Evolutionary conservation across 2,797 vertebrate species (phyloP), one percentile per base, ranked within the genome.

Genomic region (Erethizon dorsatum): DNA sequence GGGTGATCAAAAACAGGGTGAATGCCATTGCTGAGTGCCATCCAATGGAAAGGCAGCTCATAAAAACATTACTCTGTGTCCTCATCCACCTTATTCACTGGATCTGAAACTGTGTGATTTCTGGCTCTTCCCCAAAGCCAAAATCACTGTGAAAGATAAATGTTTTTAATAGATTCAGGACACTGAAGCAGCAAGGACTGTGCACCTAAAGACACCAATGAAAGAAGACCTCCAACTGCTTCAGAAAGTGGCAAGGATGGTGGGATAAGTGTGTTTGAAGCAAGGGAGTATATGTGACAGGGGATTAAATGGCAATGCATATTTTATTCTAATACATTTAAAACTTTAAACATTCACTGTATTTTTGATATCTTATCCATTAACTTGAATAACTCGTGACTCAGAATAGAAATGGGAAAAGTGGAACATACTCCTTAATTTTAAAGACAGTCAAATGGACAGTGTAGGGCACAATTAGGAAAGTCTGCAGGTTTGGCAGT

Each of bases 321-420:
- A 47, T 17, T 77, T 47, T 77, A 14, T 77, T 28, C 12, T 47
- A 28, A 31, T 31, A 50, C 50, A 50, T 6, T 73, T 50, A 47
- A 28, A 47, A 47, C 28, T 8, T 77, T 31, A 50, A 77, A 31
- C 26, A 50, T 31, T 77, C 26, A 50, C 12, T 28, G 26, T 77
- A 50, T 47, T 77, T 77, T 47, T 50, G 45, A 77, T 47, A 28
- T 26, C 24, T 47, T 47, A 28, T 50, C 2, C 24, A 0, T 88
- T 78, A 56, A 52, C 11, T 89, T 89, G 41, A 91, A 41, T 89
- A 83, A 78, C 15, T 86, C 71, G 67, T 89, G n/a, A 94, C 47
- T 88, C 31, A 86, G n/a, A 84, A 88, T 20, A 71, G 6, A 85
- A 61, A 18, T 45, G 33, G 7, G 28, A 75, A 24, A 84, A 61